A percentile compares a stretch with the other conserved stretches of the same genome.
Conservation (phyloP, 2,113 vertebrate species). For the Notiomystis cincta region DNA sequence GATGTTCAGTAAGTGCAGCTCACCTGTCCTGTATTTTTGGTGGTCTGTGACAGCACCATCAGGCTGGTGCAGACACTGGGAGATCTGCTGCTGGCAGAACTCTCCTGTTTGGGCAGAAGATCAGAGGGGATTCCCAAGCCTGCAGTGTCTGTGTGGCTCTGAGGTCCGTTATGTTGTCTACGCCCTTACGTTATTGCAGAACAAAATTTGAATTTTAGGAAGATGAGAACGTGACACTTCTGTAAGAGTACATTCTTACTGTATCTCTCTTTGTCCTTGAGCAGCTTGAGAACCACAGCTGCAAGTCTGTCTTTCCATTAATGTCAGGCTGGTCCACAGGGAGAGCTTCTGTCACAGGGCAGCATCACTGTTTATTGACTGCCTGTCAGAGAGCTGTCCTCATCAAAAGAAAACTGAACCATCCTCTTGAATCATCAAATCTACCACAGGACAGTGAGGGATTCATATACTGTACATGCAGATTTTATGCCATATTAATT, state of each 20-base stretch:
- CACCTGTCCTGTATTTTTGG: not conserved
- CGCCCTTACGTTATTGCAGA: not conserved
- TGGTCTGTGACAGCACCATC: not conserved
- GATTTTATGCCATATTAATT: not conserved
- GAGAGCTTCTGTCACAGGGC: not conserved
- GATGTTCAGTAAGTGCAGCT: not conserved
- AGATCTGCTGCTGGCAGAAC: not conserved
- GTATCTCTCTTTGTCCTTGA: not conserved
- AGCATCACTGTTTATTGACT: not conserved
- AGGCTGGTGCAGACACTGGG: not conserved
- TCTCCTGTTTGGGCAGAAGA: accelerated
- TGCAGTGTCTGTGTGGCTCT: accelerated
- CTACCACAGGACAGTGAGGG: not conserved
- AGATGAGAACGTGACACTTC: not conserved
- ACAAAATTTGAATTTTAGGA: not conserved
- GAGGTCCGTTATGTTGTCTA: not conserved
- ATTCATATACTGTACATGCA: not conserved
- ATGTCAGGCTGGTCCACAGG: not conserved
- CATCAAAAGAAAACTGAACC: not conserved
- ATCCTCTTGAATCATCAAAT: not conserved
- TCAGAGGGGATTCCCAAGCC: not conserved
- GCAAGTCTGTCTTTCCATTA: not conserved
- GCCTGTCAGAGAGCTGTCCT: not conserved
- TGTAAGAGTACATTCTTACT: not conserved
- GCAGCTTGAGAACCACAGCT: not conserved